These are phyloP conservation scores for Acanthornis magna DNA, from an alignment of 2,797 vertebrate species.

Conservation along the genomic window DNA sequence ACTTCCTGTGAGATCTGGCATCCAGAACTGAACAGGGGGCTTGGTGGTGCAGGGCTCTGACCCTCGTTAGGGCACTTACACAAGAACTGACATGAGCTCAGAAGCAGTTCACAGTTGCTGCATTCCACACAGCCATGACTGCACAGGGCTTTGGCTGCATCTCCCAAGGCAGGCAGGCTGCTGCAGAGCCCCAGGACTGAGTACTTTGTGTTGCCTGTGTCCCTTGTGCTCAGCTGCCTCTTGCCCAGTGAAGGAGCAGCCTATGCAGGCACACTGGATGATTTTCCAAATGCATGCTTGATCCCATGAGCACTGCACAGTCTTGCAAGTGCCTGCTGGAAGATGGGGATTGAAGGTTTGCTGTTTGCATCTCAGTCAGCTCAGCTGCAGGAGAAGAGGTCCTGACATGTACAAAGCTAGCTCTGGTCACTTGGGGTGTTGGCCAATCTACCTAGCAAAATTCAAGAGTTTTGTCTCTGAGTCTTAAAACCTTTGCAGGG, in stretches of 20 bases:
- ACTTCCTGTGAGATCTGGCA: background rate
- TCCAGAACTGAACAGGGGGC: background rate
- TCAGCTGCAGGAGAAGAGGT: background rate
- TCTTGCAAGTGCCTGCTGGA: background rate
- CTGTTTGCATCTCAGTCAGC: background rate
- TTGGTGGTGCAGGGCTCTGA: background rate
- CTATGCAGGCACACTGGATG: fast-evolving
- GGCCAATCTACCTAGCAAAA: background rate
- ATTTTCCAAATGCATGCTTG: background rate
- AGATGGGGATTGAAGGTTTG: background rate
- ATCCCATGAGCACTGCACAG: background rate
- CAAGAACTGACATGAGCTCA: background rate
- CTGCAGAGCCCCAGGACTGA: background rate
- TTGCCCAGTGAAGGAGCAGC: fast-evolving
- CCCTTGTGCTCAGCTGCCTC: background rate
- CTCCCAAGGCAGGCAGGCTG: background rate
- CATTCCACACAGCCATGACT: background rate
- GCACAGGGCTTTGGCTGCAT: background rate
- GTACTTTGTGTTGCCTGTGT: background rate
- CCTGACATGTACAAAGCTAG: background rate
- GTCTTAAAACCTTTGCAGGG: background rate
- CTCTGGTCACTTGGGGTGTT: background rate
- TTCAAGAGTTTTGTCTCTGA: background rate
- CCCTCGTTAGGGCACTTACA: background rate
- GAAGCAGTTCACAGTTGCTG: background rate